Conservation (phyloP, 1,140 invertebrate genomes). For the Augochlora pura region DNA sequence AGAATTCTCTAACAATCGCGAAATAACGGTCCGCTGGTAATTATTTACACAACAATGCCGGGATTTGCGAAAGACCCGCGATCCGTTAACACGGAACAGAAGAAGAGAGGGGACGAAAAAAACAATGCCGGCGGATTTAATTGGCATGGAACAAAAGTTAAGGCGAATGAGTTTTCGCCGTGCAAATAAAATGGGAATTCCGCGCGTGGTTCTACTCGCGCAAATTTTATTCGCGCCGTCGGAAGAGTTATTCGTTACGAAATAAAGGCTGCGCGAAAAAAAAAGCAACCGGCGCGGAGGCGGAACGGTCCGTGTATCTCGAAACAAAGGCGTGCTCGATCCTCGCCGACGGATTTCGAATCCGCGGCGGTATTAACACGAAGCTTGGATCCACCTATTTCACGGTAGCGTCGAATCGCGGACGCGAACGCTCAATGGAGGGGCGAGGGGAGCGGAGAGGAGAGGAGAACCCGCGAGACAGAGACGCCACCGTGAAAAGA, state of each 20-base stretch:
- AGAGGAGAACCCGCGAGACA: not conserved
- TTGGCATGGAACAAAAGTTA: not conserved
- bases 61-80: not conserved
- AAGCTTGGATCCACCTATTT: slow-evolving; percentile 28
- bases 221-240: slow-evolving; percentile 24
- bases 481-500: slow-evolving; percentile 33
- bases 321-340: slow-evolving; percentile 54
- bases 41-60: not conserved
- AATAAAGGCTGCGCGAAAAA: slow-evolving; percentile 14
- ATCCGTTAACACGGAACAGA: not conserved
- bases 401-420: slow-evolving; percentile 29
- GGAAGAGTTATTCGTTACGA: slow-evolving; percentile 39
- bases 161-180: slow-evolving; percentile 8
- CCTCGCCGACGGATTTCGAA: slow-evolving; percentile 30
- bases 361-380: slow-evolving; percentile 23
- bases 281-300: not conserved
- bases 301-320: slow-evolving; percentile 9
- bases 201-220: not conserved
- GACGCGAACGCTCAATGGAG: slow-evolving; percentile 30
- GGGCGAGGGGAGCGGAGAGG: not conserved
- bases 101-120: not conserved
- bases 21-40: not conserved
- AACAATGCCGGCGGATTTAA: slow-evolving; percentile 11
- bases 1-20: not conserved
- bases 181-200: slow-evolving; percentile 15